Evolutionary conservation across 2,797 vertebrate genomes (phyloP).

Genomic region (Natrix natrix): DNA sequence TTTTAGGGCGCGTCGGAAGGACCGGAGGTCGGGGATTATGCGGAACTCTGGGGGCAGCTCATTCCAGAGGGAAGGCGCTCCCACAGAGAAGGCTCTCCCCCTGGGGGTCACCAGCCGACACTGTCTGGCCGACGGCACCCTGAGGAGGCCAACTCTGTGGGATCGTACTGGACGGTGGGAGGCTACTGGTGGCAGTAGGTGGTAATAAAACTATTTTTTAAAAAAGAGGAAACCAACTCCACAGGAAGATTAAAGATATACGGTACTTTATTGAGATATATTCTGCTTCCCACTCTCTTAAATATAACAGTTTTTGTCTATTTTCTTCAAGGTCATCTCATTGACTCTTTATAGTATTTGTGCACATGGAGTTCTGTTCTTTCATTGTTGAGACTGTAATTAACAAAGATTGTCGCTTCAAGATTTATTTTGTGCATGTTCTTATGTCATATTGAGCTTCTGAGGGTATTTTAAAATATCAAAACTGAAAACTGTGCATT

Average conservation of each 20-base stretch:
- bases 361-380: neutral
- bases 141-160: too few species aligned
- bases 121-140: too few species aligned
- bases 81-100: too few species aligned
- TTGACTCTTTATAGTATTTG: neutral
- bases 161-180: too few species aligned
- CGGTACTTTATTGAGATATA: neutral
- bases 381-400: neutral
- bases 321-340: neutral
- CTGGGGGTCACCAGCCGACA: too few species aligned
- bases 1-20: too few species aligned
- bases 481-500: neutral
- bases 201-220: neutral
- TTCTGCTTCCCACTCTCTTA: neutral
- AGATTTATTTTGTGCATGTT: neutral
- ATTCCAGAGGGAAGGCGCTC: too few species aligned
- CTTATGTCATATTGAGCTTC: neutral
- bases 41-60: too few species aligned
- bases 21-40: too few species aligned
- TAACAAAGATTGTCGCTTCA: neutral
- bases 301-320: neutral
- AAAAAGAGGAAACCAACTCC: neutral
- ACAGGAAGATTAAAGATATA: neutral
- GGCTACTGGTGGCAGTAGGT: too few species aligned
- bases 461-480: neutral